Conservation (phyloP, 2,797 vertebrate species). For the Gallinago stenura region DNA sequence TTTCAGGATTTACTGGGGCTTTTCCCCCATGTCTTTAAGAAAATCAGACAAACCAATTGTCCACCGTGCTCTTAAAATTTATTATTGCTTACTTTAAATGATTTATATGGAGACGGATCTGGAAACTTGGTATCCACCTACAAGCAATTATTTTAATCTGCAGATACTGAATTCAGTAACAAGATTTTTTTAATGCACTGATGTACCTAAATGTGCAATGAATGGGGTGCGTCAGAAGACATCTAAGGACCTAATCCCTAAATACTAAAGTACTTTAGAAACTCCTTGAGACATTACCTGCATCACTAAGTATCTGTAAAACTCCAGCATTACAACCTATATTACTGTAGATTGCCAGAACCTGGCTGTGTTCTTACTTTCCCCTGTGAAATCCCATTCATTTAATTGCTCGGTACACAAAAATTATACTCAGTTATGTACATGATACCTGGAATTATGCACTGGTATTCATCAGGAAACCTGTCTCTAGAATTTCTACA, state of each 20-base stretch:
- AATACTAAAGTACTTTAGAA: constrained; percentile 11
- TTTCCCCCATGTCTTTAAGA: neutral
- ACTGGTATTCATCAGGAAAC: neutral
- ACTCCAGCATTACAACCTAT: neutral
- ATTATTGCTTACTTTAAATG: neutral
- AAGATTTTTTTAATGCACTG: neutral
- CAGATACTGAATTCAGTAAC: neutral
- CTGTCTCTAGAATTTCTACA: neutral
- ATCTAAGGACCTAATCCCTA: neutral
- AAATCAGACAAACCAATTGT: neutral
- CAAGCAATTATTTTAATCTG: neutral
- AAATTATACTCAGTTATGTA: neutral
- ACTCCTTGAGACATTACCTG: constrained; percentile 8
- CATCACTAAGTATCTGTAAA: constrained; percentile 1
- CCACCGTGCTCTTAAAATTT: neutral
- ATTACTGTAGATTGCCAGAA: neutral
- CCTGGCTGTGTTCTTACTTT: neutral
- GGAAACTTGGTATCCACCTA: neutral
- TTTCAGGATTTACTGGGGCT: neutral
- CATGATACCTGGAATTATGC: neutral
- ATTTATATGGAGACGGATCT: neutral
- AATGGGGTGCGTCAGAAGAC: neutral
- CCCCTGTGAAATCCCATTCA: neutral
- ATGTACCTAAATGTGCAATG: neutral
- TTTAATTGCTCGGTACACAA: neutral